Evolutionary conservation across 2,888 invertebrate genomes (phyloP).

Genomic region (Thereva unica): DNA sequence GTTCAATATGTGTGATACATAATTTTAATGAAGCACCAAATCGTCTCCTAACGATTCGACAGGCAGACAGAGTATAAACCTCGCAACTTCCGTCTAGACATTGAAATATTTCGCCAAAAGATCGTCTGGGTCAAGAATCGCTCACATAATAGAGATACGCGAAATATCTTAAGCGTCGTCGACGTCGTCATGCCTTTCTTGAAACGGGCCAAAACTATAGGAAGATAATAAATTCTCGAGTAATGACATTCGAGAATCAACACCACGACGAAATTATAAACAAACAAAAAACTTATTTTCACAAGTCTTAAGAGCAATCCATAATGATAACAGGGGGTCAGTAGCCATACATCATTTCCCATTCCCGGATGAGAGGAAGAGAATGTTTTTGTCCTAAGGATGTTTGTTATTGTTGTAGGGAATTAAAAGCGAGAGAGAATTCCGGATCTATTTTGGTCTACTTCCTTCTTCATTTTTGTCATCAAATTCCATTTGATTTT

Average conservation of each 20-base stretch:
- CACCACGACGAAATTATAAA: no score
- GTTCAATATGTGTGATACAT: not conserved
- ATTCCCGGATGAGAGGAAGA: not conserved
- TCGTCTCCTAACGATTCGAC: not conserved
- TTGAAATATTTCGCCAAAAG: conserved; percentile 8
- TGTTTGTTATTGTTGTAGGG: not conserved
- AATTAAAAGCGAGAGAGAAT: not conserved
- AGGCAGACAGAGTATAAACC: not conserved
- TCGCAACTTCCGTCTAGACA: conserved; percentile 22
- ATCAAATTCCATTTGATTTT: conserved; percentile 32
- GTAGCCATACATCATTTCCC: no score
- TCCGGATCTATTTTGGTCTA: conserved; percentile 17
- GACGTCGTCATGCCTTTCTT: not conserved
- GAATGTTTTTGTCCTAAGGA: conserved; percentile 4
- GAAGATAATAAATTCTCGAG: no score
- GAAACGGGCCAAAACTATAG: no score
- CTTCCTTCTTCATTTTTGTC: conserved; percentile 20
- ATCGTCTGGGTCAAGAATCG: conserved; percentile 15
- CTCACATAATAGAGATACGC: conserved; percentile 12
- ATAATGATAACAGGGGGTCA: no score
- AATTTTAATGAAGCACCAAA: not conserved
- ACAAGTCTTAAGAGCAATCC: no score
- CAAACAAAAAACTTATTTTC: no score
- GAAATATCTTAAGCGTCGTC: not conserved
- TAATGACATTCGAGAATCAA: no score